Evolutionary conservation across 2,888 invertebrate genomes (phyloP).

Genomic region (Drosophila ustulata): DNA sequence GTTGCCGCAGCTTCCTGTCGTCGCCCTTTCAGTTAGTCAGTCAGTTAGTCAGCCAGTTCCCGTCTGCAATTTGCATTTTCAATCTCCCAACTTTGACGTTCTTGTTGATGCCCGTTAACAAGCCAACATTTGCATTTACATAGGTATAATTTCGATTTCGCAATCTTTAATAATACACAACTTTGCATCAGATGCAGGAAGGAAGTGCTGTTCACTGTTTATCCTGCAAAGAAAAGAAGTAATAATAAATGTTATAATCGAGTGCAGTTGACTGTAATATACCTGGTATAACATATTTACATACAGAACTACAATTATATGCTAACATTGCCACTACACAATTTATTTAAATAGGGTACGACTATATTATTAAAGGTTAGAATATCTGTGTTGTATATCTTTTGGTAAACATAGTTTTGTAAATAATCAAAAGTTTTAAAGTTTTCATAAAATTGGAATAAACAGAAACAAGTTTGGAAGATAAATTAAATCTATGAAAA

Average conservation of each 20-base stretch:
- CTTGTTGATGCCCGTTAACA: slow-evolving; percentile 11
- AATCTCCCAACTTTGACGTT: slow-evolving; percentile 64
- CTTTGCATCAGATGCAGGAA: slow-evolving; percentile 12
- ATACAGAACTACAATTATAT: too few species aligned
- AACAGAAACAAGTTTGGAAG: too few species aligned
- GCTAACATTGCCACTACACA: too few species aligned
- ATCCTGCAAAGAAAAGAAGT: slow-evolving; percentile 40
- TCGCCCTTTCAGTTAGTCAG: neutral
- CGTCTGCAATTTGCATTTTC: slow-evolving; percentile 72
- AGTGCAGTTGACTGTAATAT: neutral
- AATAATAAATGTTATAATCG: neutral
- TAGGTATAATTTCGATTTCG: slow-evolving; percentile 23
- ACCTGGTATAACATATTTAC: neutral
- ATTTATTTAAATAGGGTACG: too few species aligned
- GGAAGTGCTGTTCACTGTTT: slow-evolving; percentile 11
- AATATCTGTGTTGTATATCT: too few species aligned
- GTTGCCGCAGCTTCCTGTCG: slow-evolving; percentile 7
- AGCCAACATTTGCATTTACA: slow-evolving; percentile 30
- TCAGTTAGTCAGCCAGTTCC: slow-evolving; percentile 26
- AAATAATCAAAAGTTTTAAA: too few species aligned
- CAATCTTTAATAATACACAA: slow-evolving; percentile 17
- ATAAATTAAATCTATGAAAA: too few species aligned
- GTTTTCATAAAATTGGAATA: too few species aligned
- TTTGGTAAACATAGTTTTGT: too few species aligned
- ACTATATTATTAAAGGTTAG: too few species aligned